Evolutionary conservation across 1,140 invertebrate species (phyloP).

Genomic region (Trichogramma pretiosum): DNA sequence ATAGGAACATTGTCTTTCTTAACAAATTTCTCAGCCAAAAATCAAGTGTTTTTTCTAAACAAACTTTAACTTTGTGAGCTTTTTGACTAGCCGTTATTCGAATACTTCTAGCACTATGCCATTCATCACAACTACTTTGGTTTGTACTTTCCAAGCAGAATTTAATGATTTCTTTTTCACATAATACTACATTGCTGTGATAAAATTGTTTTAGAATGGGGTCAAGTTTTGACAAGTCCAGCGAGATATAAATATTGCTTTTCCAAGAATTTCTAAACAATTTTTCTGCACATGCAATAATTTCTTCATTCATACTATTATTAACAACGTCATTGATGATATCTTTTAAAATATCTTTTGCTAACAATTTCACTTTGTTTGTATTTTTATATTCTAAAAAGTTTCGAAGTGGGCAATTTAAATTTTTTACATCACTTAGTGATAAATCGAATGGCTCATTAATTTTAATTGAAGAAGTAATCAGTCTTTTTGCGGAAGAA

Average conservation of each 20-base stretch:
- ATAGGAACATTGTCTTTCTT: constrained; percentile 6
- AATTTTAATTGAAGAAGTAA: background rate
- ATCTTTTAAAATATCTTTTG: background rate
- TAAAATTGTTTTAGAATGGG: constrained; percentile 18
- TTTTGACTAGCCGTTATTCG: constrained; percentile 19
- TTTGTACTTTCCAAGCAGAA: constrained; percentile 24
- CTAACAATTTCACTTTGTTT: background rate
- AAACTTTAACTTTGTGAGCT: constrained; percentile 21
- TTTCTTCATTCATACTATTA: background rate
- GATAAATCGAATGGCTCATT: background rate
- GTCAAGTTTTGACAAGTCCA: background rate
- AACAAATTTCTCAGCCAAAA: constrained; percentile 11
- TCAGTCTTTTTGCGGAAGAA: too few species aligned
- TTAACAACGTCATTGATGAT: background rate
- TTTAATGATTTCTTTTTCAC: constrained; percentile 25
- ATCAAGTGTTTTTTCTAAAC: constrained; percentile 16
- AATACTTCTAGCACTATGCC: constrained; percentile 13
- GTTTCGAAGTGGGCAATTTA: background rate
- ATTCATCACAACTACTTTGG: constrained; percentile 16
- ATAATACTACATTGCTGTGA: constrained; percentile 21
- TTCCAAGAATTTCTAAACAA: background rate
- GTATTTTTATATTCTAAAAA: background rate
- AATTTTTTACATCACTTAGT: background rate
- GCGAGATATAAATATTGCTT: background rate
- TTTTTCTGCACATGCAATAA: background rate